These are phyloP conservation scores for Amphibalanus amphitrite DNA, from an alignment of 1,140 invertebrate genomes.

Conservation along the genomic window DNA sequence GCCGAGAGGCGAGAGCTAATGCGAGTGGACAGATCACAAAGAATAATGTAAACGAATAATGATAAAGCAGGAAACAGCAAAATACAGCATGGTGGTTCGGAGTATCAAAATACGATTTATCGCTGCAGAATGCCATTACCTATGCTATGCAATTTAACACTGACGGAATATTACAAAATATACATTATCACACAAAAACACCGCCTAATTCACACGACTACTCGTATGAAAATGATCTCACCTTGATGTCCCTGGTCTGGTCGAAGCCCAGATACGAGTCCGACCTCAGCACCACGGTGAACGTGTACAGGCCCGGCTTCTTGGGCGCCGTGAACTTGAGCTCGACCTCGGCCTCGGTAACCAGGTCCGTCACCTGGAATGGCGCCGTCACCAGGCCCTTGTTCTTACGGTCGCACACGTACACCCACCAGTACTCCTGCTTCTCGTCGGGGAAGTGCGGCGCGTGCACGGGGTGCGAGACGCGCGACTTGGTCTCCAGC, in stretches of 20 bases:
- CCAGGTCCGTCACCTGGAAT: slow-evolving; percentile 56
- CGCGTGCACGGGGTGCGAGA: slow-evolving; percentile 89
- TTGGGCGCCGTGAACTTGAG: slow-evolving; percentile 87
- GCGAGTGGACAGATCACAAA: too few relatives aligned
- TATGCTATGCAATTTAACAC: too few relatives aligned
- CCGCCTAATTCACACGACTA: too few relatives aligned
- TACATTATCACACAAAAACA: too few relatives aligned
- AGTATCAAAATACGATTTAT: too few relatives aligned
- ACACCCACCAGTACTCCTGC: slow-evolving; percentile 99
- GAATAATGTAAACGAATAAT: too few relatives aligned
- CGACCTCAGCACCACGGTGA: slow-evolving; percentile 80
- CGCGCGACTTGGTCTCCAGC: slow-evolving; percentile 80
- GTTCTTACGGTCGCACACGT: slow-evolving; percentile 86
- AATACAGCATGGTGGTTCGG: too few relatives aligned
- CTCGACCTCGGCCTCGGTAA: slow-evolving; percentile 66
- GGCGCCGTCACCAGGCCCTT: slow-evolving; percentile 75
- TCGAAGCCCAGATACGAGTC: slow-evolving; percentile 92
- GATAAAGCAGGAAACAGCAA: too few relatives aligned
- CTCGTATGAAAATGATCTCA: too few relatives aligned
- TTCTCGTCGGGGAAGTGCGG: slow-evolving; percentile 91
- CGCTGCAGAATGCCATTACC: too few relatives aligned
- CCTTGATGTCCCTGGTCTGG: slow-evolving; percentile 72
- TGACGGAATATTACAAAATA: too few relatives aligned
- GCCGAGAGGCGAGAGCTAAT: too few relatives aligned
- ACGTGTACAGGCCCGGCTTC: slow-evolving; percentile 80